These are phyloP conservation scores for Sinella curviseta DNA, from an alignment of 1,140 invertebrate species.

Conservation along the genomic window DNA sequence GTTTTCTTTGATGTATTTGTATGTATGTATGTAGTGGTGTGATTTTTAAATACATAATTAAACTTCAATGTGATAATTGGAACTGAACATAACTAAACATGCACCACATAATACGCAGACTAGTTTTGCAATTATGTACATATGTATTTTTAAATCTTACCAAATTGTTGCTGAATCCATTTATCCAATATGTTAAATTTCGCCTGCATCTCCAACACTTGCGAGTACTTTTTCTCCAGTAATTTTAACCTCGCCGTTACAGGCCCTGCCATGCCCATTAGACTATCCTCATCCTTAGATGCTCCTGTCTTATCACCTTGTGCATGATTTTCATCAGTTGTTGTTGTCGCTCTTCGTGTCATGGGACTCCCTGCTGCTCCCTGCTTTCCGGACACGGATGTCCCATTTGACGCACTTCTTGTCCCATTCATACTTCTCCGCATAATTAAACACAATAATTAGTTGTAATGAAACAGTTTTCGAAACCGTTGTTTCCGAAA, in stretches of 20 bases:
- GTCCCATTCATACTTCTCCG: neutral
- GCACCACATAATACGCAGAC: neutral
- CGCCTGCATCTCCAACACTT: slow-evolving; percentile 18
- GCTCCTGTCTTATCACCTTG: neutral
- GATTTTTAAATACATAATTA: too few relatives aligned
- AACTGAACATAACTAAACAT: neutral
- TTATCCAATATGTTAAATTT: slow-evolving; percentile 36
- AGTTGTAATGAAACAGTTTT: too few relatives aligned
- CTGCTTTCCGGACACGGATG: too few relatives aligned
- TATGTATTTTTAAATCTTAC: neutral
- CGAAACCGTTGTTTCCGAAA: too few relatives aligned
- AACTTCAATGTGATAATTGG: neutral
- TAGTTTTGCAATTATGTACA: neutral
- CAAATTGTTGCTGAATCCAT: slow-evolving; percentile 35
- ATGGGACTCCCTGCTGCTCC: too few relatives aligned
- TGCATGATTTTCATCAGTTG: neutral
- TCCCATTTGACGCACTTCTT: neutral
- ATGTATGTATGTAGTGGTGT: too few relatives aligned
- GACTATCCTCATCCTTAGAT: neutral
- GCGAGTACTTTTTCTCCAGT: slow-evolving; percentile 31
- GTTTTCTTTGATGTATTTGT: too few relatives aligned
- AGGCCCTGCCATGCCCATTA: neutral
- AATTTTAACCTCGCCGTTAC: slow-evolving; percentile 29
- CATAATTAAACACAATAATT: neutral
- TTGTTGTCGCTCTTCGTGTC: neutral